Percentiles rank a stretch among this genome's conserved stretches.
Conservation (phyloP, 2,888 invertebrate species). For the Chymomyza procnemis region DNA sequence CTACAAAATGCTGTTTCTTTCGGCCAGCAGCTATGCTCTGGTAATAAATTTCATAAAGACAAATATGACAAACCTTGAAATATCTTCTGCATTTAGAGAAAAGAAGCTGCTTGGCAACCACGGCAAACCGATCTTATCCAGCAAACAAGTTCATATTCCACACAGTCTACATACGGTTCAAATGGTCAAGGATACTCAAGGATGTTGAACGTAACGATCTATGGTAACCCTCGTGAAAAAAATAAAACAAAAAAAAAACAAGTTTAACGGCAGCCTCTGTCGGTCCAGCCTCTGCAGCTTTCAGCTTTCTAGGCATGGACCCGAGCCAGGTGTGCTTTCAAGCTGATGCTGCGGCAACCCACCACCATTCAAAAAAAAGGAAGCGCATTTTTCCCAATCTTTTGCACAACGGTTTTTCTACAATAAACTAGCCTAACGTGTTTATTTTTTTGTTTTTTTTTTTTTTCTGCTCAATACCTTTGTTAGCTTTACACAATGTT, state of each 20-base stretch:
- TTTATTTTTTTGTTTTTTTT: too few relatives aligned
- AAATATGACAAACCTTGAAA: conserved; percentile 17
- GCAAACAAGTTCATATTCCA: conserved; percentile 46
- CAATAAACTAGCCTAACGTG: conserved; percentile 71
- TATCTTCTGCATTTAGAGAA: conserved; percentile 25
- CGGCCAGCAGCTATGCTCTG: conserved; percentile 48
- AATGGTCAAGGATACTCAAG: conserved; percentile 75
- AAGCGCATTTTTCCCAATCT: conserved; percentile 57
- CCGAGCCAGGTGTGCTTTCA: conserved; percentile 58
- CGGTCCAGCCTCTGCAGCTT: conserved; percentile 47
- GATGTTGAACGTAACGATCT: conserved; percentile 46
- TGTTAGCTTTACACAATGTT: conserved; percentile 43
- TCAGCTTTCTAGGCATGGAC: conserved; percentile 9
- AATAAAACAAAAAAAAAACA: conserved; percentile 6
- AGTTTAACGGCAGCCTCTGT: conserved; percentile 44
- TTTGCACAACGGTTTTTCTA: conserved; percentile 62
- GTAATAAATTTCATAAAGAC: conserved; percentile 47
- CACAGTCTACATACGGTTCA: conserved; percentile 59
- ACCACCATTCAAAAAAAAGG: conserved; percentile 56
- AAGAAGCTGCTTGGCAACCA: not conserved
- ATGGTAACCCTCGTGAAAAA: conserved; percentile 45
- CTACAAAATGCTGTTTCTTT: conserved; percentile 4
- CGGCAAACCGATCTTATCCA: conserved; percentile 13
- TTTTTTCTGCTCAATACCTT: conserved; percentile 23
- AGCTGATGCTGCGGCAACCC: conserved; percentile 40